Evolutionary conservation across 2,797 vertebrate genomes (phyloP), one percentile per base, ranked within the genome.

Genomic region (Discoglossus pictus): DNA sequence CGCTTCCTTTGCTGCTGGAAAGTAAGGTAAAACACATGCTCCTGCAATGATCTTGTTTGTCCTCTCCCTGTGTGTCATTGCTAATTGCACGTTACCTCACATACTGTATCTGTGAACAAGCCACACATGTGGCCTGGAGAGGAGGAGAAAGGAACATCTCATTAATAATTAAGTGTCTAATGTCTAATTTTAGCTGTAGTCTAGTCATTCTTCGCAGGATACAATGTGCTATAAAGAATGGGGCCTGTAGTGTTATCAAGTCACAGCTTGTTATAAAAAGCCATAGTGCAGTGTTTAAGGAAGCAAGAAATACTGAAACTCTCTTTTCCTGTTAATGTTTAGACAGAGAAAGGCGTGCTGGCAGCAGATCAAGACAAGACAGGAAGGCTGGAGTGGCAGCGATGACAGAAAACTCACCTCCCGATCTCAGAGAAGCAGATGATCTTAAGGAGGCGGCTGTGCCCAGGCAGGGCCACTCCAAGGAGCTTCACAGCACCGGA

Each of bases 301-400:
- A 31, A 43, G 18, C 39, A 40, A 17, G 72, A 76, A 80, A 78
- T 68, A 61, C 68, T 75, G 74, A 65, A 72, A 63, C 69, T 78
- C 63, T 55, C 16, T 56, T 79, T 85, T 81, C 74, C 59, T 77
- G 65, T 84, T 76, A 20, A 63, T 75, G 62, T 77, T 73, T 79
- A 90, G 89, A 80, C 79, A 77, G 50, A 73, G 81, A 76, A 81
- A 75, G 65, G 75, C 75, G 58, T 40, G 46, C 78, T 77, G 81
- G 80, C 77, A 0, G 5, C 52, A 79, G 68, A 73, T 76, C 79
- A 68, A 73, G 74, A 58, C 71, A 47, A 73, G 79, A 81, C 63
- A 70, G 75, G 67, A 68, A 63, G 2, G 59, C 2, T 43, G 43
- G 38, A 63, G 52, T 66, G 44, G 73, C 72, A 60, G 70, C 78